These are phyloP conservation scores for Apeltes quadracus DNA, from an alignment of 2,113 vertebrate genomes.

Conservation along the genomic window DNA sequence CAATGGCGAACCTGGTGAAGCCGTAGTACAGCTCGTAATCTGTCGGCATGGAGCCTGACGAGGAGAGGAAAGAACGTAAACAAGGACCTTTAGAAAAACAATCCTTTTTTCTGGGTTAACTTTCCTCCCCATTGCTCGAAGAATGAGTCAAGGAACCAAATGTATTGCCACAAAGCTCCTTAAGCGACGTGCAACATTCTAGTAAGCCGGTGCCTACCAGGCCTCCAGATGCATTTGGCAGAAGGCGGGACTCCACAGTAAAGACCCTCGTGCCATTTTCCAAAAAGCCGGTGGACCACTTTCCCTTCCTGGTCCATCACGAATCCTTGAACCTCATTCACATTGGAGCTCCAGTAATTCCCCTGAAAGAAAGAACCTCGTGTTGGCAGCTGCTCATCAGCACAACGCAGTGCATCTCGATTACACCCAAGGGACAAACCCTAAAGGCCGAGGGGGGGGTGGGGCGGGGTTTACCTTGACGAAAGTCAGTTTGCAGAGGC, in stretches of 20 bases:
- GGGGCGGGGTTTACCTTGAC: constrained; percentile 84
- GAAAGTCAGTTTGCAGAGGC: constrained; percentile 98
- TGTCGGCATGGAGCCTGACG: constrained; percentile 94
- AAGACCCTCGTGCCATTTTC: constrained; percentile 98
- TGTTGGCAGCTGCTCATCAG: not conserved
- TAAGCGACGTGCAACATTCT: not conserved
- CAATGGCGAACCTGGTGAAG: constrained; percentile 97
- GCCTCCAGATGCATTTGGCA: constrained; percentile 97
- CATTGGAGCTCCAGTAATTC: constrained; percentile 98
- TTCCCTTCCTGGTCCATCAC: constrained; percentile 98
- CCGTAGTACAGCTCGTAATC: constrained; percentile 98
- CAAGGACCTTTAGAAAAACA: not conserved
- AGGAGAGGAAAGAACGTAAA: constrained; percentile 2
- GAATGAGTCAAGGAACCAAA: not conserved
- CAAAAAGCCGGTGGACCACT: constrained; percentile 94
- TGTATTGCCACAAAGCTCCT: not conserved
- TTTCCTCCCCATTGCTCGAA: not conserved
- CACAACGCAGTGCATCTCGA: not conserved
- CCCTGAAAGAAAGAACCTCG: constrained; percentile 79
- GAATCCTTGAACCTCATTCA: constrained; percentile 96
- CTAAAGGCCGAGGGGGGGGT: not conserved
- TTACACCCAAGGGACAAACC: not conserved
- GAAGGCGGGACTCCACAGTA: constrained; percentile 95
- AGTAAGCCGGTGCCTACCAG: constrained; percentile 81
- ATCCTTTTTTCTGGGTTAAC: not conserved